Conservation (phyloP, 1,140 invertebrate genomes). For the Cephus cinctus region DNA sequence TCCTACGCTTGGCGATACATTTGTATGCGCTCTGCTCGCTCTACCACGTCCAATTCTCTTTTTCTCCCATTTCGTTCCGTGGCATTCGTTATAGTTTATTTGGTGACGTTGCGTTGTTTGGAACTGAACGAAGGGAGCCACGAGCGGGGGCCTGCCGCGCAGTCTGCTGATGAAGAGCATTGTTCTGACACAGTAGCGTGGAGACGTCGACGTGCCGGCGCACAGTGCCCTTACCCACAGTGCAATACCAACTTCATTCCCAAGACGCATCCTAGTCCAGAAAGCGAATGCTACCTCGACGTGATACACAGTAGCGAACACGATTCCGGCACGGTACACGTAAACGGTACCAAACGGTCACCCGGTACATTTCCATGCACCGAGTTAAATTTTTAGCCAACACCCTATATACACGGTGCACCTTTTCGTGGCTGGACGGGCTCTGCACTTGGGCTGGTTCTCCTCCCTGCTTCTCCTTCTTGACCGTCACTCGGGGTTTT, state of each 20-base stretch:
- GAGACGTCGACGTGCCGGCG: too few species aligned
- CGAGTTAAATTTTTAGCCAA: too few species aligned
- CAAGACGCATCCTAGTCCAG: too few species aligned
- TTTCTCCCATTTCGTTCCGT: slow-evolving; percentile 28
- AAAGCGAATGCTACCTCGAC: too few species aligned
- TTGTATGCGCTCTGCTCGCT: slow-evolving; percentile 29
- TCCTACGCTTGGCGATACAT: slow-evolving; percentile 23
- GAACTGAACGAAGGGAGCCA: background rate
- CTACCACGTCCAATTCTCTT: slow-evolving; percentile 25
- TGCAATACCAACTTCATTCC: too few species aligned
- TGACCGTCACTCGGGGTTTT: slow-evolving; percentile 28
- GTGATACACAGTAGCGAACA: too few species aligned
- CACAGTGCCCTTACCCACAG: too few species aligned
- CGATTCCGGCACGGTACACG: too few species aligned
- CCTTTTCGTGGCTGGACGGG: slow-evolving; percentile 24
- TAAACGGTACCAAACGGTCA: too few species aligned
- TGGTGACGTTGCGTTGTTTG: slow-evolving; percentile 13
- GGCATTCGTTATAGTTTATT: slow-evolving; percentile 33
- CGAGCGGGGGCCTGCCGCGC: slow-evolving; percentile 3
- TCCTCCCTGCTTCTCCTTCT: too few species aligned
- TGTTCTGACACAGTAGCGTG: slow-evolving; percentile 12
- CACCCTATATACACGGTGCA: slow-evolving; percentile 23
- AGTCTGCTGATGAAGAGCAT: slow-evolving; percentile 12
- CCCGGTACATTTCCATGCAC: too few species aligned
- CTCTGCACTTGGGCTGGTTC: slow-evolving; percentile 25